These are phyloP conservation scores for Chaetodon auriga DNA, from an alignment of 2,113 vertebrate genomes.

Conservation along the genomic window DNA sequence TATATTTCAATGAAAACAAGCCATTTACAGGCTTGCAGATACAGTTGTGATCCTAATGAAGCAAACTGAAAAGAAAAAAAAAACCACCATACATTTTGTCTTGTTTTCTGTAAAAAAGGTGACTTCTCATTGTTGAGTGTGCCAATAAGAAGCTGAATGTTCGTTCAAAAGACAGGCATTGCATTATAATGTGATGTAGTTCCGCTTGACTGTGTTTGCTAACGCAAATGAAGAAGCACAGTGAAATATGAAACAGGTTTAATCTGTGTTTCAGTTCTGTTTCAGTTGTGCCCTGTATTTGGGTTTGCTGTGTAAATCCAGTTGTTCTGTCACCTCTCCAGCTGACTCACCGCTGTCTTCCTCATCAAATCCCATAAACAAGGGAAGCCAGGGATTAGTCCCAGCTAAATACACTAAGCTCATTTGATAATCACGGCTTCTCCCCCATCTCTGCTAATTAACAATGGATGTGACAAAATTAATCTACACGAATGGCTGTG, in stretches of 20 bases:
- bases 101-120: not conserved
- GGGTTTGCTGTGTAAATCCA: slow-evolving; percentile 53
- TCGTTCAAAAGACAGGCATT: not conserved
- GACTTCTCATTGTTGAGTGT: not conserved
- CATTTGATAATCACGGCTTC: slow-evolving; percentile 75
- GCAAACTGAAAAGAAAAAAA: no score
- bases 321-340: slow-evolving; percentile 74
- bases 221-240: slow-evolving; percentile 23
- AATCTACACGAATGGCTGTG: slow-evolving; percentile 68
- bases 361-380: slow-evolving; percentile 73
- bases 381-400: slow-evolving; percentile 72
- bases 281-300: slow-evolving; percentile 25
- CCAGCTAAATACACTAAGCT: slow-evolving; percentile 71
- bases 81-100: not conserved
- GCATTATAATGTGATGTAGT: slow-evolving; percentile 1
- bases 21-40: not conserved
- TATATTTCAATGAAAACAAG: not conserved
- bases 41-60: not conserved
- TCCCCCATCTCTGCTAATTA: slow-evolving; percentile 72
- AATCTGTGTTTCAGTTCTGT: slow-evolving; percentile 27
- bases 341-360: slow-evolving; percentile 71
- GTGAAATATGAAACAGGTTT: slow-evolving; percentile 29
- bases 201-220: not conserved
- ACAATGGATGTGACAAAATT: slow-evolving; percentile 70
- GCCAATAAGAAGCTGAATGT: not conserved